Evolutionary conservation across 2,113 vertebrate species (phyloP).

Genomic region (Ophthalmolycus amberensis): DNA sequence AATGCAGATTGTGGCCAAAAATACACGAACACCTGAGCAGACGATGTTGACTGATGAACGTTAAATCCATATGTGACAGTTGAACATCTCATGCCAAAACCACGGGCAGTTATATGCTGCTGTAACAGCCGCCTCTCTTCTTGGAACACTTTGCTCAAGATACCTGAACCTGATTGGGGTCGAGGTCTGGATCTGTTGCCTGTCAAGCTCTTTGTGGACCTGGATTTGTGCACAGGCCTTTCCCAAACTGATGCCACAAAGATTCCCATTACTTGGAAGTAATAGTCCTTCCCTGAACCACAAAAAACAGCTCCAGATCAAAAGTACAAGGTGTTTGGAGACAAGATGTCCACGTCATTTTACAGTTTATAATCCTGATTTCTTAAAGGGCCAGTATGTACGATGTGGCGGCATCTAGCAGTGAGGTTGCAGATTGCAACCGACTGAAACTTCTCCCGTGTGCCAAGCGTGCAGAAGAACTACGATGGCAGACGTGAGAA

Average conservation of each 20-base stretch:
- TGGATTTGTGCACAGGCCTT: neutral
- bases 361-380: no score
- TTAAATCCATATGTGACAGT: neutral
- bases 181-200: neutral
- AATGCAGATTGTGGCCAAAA: neutral
- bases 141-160: neutral
- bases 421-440: no score
- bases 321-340: neutral
- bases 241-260: neutral
- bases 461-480: no score
- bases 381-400: no score
- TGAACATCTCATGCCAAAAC: neutral
- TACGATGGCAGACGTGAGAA: no score
- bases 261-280: neutral
- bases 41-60: neutral
- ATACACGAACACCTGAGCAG: neutral
- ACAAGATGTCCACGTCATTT: neutral
- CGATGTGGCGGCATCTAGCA: no score
- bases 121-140: neutral
- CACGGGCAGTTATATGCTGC: neutral
- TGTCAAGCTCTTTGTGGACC: neutral
- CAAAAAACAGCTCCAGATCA: neutral
- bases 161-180: neutral
- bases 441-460: no score
- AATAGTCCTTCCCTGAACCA: neutral